Evolutionary conservation across 2,797 vertebrate genomes (phyloP), one percentile per base, ranked within the genome.

Genomic region (Diplodus puntazzo): DNA sequence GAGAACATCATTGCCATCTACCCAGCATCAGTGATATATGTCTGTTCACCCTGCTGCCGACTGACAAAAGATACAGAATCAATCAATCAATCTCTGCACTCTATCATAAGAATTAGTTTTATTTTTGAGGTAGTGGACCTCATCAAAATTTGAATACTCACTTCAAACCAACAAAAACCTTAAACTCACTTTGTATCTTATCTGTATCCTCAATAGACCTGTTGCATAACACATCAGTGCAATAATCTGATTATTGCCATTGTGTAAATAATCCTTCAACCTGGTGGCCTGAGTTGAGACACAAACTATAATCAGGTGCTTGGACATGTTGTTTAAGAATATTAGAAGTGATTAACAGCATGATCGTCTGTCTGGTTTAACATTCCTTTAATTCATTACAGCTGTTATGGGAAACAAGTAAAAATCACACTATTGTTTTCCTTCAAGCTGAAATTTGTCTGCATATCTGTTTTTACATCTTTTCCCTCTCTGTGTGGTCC

Each of bases 261-360:
- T 82, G 58, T 69, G 69, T 77, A 65, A 69, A 79, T 52, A 11
- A 64, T 77, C 10, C 58, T 13, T 77, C 55, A 73, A 34, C 16
- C 21, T 18, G 34, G 21, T 69, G 50, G 11, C 55, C 48, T 53
- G 14, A 79, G 39, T 77, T 11, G 30, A 76, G 42, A 79, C 9
- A 9, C 12, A 53, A 79, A 67, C 68, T 80, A 84, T 84, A 75
- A 77, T 84, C 82, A 86, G 73, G 21, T 63, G 60, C 39, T 1
- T 27, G 20, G 54, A 67, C 65, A 52, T 39, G 65, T 89, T 87
- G 85, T 58, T 84, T 70, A 84, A 86, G 72, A 73, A 67, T 66
- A 77, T 80, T 49, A 80, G 30, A 4, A 39, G 43, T 63, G 75
- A 79, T 77, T 82, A 84, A 81, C 48, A 46, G 48, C 20, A 5